Evolutionary conservation across 1,140 invertebrate species (phyloP), one percentile per base, ranked within the genome.

Genomic region (Brevipalpus yothersi): DNA sequence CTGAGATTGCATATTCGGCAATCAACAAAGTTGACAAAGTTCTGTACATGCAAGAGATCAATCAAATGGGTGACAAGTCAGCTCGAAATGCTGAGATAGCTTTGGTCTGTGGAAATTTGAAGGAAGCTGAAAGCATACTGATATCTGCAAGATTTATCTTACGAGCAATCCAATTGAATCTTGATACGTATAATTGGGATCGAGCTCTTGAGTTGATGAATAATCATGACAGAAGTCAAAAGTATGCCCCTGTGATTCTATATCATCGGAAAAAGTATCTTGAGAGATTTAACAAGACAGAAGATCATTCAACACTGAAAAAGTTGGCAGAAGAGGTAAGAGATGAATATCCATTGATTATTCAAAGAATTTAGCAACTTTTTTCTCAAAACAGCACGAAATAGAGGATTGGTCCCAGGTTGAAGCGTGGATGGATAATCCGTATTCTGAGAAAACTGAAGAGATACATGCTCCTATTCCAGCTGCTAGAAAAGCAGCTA

Each of bases 1-100:
- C 89, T 1, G 89, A 94, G 75, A 82, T 92, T 68, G 84, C 87
- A 11, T 96, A 91, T 73, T 83, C 87, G n/a, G 81, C 86, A 23
- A 85, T 95, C 59, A 79, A 81, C 62, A 82, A 88, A 68, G 75
- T 77, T 53, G 88, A 94, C 66, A 92, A 93, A 79, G 89, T 94
- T 0, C 78, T 82, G 65, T 90, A 86, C 68, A 82, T 94, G 58
- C 80, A 83, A 68, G 78, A 86, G 65, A 80, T 93, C 23, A 84
- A 87, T 70, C 69, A 75, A 58, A 71, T 78, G 31, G 72, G 75
- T 17, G 67, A 72, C n/a, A 74, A 75, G 60, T 77, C 79, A 58
- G 71, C 82, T 57, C 77, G 80, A 67, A 76, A 79, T 67, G 85
- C 87, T n/a, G 82, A 84, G 70, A 82, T 85, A 70, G 79, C 82